Conservation (phyloP, 2,888 invertebrate genomes). For the Agriopis aurantiaria region DNA sequence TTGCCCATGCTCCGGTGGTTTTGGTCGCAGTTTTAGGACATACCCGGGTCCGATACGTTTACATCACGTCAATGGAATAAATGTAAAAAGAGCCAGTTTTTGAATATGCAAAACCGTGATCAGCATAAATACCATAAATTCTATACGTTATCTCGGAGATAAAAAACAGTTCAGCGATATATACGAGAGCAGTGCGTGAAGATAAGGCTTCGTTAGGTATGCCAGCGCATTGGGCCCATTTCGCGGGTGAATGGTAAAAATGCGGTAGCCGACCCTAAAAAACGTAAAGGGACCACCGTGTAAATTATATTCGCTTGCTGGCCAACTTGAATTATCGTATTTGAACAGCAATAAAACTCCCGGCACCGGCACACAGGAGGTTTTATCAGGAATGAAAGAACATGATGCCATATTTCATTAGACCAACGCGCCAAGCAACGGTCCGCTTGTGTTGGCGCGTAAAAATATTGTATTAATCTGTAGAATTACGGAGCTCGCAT, state of each 20-base stretch:
- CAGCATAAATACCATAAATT: conserved; percentile 35
- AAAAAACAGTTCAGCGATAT: conserved; percentile 50
- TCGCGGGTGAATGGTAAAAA: conserved; percentile 62
- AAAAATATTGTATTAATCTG: conserved; percentile 82
- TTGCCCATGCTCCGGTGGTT: too few relatives aligned
- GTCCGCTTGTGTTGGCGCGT: conserved; percentile 71
- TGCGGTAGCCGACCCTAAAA: conserved; percentile 70
- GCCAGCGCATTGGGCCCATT: conserved; percentile 49
- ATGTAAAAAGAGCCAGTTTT: conserved; percentile 7
- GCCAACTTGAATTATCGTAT: conserved; percentile 78
- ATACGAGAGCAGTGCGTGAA: conserved; percentile 50
- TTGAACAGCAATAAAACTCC: conserved; percentile 79
- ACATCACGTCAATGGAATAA: conserved; percentile 10
- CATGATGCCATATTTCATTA: conserved; percentile 83
- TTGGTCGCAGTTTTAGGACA: too few relatives aligned
- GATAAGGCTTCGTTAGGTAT: conserved; percentile 54
- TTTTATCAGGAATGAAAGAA: conserved; percentile 80
- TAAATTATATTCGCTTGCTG: conserved; percentile 78
- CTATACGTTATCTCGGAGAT: conserved; percentile 45
- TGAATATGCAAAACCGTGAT: conserved; percentile 31
- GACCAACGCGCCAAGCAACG: conserved; percentile 55
- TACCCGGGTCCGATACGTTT: not conserved
- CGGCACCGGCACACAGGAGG: conserved; percentile 59
- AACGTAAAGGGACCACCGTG: conserved; percentile 75
- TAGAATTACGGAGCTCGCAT: conserved; percentile 71